These are phyloP conservation scores for Atractosteus spatula DNA, from an alignment of 2,113 vertebrate species.

Conservation along the genomic window DNA sequence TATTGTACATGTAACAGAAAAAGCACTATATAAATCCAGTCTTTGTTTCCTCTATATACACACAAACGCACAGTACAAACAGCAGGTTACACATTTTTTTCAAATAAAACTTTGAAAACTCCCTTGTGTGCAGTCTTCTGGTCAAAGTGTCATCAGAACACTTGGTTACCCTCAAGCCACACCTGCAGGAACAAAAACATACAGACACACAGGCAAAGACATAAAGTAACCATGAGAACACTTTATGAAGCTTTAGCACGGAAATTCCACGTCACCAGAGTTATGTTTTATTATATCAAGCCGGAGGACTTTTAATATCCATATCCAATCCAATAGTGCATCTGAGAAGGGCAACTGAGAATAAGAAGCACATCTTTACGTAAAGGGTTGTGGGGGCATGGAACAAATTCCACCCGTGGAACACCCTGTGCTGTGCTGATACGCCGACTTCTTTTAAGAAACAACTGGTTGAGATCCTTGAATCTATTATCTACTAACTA, in stretches of 20 bases:
- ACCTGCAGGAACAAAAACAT: slow-evolving; percentile 55
- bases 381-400: slow-evolving; percentile 14
- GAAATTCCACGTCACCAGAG: too few relatives aligned
- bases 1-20: slow-evolving; percentile 19
- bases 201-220: not conserved
- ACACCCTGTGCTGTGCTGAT: too few relatives aligned
- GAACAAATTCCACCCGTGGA: too few relatives aligned
- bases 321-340: slow-evolving; percentile 45
- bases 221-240: too few relatives aligned
- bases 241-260: too few relatives aligned
- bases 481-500: too few relatives aligned
- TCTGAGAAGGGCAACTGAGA: slow-evolving; percentile 29
- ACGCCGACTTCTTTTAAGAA: too few relatives aligned
- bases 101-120: slow-evolving; percentile 58
- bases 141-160: not conserved
- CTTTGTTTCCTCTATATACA: slow-evolving; percentile 34
- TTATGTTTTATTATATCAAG: too few relatives aligned
- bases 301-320: too few relatives aligned
- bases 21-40: slow-evolving; percentile 42
- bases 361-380: too few relatives aligned
- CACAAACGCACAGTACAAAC: slow-evolving; percentile 30
- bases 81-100: slow-evolving; percentile 32
- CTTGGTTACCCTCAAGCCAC: slow-evolving; percentile 28
- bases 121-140: slow-evolving; percentile 24
- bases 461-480: too few relatives aligned